Conservation (phyloP, 2,797 vertebrate genomes). For the Poecilia picta region DNA sequence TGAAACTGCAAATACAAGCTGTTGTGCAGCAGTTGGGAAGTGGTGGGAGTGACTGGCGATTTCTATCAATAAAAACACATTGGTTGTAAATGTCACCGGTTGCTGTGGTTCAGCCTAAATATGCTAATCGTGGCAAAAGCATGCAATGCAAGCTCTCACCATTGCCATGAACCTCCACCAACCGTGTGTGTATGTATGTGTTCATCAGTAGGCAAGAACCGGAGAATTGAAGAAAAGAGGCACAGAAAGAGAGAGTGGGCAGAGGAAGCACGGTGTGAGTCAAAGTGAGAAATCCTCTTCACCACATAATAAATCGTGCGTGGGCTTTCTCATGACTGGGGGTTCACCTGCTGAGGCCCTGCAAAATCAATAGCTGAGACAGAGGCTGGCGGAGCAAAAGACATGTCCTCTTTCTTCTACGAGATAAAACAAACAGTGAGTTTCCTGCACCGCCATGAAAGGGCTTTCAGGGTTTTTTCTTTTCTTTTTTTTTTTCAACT, state of each 20-base stretch:
- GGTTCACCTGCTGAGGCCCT: constrained; percentile 71
- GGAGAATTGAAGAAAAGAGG: neutral
- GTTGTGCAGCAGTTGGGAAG: constrained; percentile 58
- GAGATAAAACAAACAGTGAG: constrained; percentile 42
- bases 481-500: neutral
- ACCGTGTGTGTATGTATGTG: constrained; percentile 2
- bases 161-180: constrained; percentile 24
- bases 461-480: neutral
- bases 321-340: constrained; percentile 72
- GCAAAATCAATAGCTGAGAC: constrained; percentile 66
- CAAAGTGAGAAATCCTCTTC: constrained; percentile 81
- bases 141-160: constrained; percentile 26
- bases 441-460: constrained; percentile 33
- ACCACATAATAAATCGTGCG: constrained; percentile 71
- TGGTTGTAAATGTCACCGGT: constrained; percentile 68
- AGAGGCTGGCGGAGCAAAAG: constrained; percentile 40
- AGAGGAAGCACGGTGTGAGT: constrained; percentile 79
- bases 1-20: constrained; percentile 50
- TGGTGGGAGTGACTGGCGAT: constrained; percentile 64
- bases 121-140: constrained; percentile 30
- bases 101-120: constrained; percentile 48
- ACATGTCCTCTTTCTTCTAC: constrained; percentile 39
- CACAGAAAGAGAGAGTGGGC: constrained; percentile 67
- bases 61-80: constrained; percentile 61
- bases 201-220: constrained; percentile 5